A percentile compares a stretch with the other conserved stretches of the same genome.
These are phyloP conservation scores for Mesorhabditis spiculigera DNA, from an alignment of 2,888 invertebrate genomes.

Conservation along the genomic window DNA sequence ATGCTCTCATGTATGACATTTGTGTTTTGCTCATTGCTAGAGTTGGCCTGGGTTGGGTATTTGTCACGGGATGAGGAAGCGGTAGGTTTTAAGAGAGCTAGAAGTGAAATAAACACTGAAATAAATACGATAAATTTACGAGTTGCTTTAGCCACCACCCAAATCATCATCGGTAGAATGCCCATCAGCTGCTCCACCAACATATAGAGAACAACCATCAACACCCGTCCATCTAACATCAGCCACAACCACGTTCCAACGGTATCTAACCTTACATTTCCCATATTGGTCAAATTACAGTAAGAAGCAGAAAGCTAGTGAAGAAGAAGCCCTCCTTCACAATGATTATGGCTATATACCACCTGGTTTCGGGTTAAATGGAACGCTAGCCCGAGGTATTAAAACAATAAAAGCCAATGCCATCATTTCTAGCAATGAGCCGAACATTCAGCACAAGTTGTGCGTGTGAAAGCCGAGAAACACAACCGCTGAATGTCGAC, in stretches of 20 bases:
- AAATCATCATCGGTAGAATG: not conserved
- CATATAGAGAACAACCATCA: not conserved
- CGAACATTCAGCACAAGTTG: slow-evolving; percentile 4
- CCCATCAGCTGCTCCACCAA: not conserved
- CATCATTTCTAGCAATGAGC: slow-evolving; percentile 1
- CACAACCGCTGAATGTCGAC: slow-evolving; percentile 2
- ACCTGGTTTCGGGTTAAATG: slow-evolving; percentile 46
- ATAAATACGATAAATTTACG: not conserved
- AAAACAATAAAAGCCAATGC: not conserved
- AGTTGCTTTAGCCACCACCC: not conserved
- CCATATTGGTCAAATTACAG: not conserved
- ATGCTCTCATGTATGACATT: slow-evolving; percentile 58
- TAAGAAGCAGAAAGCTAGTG: slow-evolving; percentile 25
- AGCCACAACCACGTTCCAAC: not conserved
- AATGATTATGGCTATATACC: slow-evolving; percentile 59
- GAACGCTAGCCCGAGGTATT: slow-evolving; percentile 20
- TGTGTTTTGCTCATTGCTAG: slow-evolving; percentile 56
- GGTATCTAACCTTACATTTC: too few species aligned
- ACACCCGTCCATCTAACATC: not conserved
- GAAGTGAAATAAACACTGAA: not conserved
- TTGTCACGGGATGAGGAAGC: slow-evolving; percentile 47
- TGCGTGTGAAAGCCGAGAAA: not conserved
- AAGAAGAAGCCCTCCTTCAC: slow-evolving; percentile 37
- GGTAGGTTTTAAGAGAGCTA: not conserved
- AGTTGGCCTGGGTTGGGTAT: slow-evolving; percentile 56